Evolutionary conservation across 2,797 vertebrate species (phyloP), one percentile per base, ranked within the genome.

Genomic region (Rhynchonycteris naso): DNA sequence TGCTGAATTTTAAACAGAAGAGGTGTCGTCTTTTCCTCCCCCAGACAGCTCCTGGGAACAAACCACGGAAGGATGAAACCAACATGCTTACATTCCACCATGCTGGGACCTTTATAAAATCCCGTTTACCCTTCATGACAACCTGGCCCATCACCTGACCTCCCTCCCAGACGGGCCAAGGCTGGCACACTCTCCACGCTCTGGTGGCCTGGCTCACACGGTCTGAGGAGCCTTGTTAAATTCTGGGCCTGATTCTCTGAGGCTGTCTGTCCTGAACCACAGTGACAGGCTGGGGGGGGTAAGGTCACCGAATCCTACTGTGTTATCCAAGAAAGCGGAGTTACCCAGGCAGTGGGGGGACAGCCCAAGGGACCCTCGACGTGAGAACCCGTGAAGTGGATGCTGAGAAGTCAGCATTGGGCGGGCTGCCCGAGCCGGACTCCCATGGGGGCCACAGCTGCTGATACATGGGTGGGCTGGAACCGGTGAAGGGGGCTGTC

Each of bases 1-100:
- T n/a, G 76, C 7, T 92, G 58, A 56, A 50, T 47, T 80, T 79
- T 59, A 91, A 82, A 50, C 84, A 84, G 71, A 58, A 95, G 63
- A 80, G 38, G 11, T n/a, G 24, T 52, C 65, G n/a, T 38, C 38
- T 76, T 68, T 72, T 89, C 63, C 21, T 52, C 47, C 7, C 71
- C 3, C 7, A 94, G 47, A 66, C 12, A 71, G 24, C 5, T 33
- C 75, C 58, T 43, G 82, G 61, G 38, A 71, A 54, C 7, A 9
- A 54, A 35, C 38, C 21, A 16, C 6, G 30, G 88, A 86, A 82
- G 28, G 5, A 58, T 7, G 14, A 35, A 81, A 65, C 11, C 24
- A 38, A 52, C 28, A 56, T 6, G 58, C 61, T n/a, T 35, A 16
- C 61, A 58, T 5, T 47, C 43, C 76, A 56, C 22, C 65, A 7